These are phyloP conservation scores for Myxocyprinus asiaticus DNA, from an alignment of 2,113 vertebrate species.

Conservation along the genomic window DNA sequence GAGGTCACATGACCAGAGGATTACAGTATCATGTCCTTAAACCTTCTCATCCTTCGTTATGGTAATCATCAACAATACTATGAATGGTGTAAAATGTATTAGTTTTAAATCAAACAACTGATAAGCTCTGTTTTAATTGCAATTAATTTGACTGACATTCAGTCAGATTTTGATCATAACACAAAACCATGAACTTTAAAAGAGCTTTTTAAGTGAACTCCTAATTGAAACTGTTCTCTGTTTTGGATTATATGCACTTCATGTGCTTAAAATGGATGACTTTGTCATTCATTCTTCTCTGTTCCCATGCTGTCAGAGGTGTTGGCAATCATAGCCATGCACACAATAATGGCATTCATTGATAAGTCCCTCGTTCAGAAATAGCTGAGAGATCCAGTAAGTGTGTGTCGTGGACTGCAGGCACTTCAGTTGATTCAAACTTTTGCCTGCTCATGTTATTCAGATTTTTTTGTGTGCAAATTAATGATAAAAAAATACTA, in stretches of 20 bases:
- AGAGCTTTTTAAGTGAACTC: not conserved
- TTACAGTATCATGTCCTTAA: constrained; percentile 42
- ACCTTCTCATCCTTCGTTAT: constrained; percentile 30
- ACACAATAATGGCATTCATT: constrained; percentile 22
- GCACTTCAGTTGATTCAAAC: too few species aligned
- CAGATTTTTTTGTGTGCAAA: too few species aligned
- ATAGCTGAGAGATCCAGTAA: not conserved
- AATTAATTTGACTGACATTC: not conserved
- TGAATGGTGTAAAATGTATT: not conserved
- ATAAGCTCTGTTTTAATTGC: too few species aligned
- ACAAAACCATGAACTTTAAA: not conserved
- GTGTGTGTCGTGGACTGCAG: too few species aligned
- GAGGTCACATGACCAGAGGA: constrained; percentile 48
- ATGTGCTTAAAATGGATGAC: constrained; percentile 2
- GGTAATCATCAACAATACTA: not conserved
- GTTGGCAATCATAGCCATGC: constrained; percentile 6
- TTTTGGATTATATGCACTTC: not conserved
- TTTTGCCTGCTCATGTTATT: too few species aligned
- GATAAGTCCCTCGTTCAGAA: constrained; percentile 33
- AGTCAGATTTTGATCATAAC: not conserved
- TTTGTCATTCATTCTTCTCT: constrained; percentile 12
- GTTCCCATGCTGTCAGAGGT: not conserved
- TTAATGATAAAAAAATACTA: too few species aligned
- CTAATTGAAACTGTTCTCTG: not conserved
- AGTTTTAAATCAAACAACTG: too few species aligned